These are phyloP conservation scores for Columba livia DNA, from an alignment of 2,113 vertebrate genomes.

Conservation along the genomic window DNA sequence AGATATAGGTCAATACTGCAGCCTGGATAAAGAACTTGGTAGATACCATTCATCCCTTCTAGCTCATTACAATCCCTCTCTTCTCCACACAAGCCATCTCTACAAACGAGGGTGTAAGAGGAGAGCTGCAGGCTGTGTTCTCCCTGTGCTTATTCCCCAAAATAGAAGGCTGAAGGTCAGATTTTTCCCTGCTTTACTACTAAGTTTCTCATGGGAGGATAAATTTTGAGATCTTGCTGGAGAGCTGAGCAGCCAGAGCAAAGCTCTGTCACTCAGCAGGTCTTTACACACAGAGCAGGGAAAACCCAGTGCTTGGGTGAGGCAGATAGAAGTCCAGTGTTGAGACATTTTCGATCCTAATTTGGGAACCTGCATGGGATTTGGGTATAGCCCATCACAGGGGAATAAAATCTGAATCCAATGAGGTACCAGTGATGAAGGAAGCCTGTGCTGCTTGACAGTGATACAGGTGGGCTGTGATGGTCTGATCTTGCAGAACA, in stretches of 20 bases:
- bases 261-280: not conserved
- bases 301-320: not conserved
- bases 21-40: not conserved
- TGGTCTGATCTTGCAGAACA: not conserved
- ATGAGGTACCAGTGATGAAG: not conserved
- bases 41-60: constrained; percentile 30
- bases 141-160: not conserved
- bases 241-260: not conserved
- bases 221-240: not conserved
- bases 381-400: not conserved
- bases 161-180: not conserved
- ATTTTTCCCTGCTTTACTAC: not conserved
- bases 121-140: not conserved
- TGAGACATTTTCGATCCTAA: not conserved
- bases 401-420: not conserved
- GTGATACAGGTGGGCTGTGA: not conserved
- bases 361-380: not conserved
- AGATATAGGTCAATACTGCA: constrained; percentile 57
- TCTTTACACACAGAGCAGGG: not conserved
- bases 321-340: not conserved
- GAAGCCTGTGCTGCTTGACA: not conserved
- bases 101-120: not conserved
- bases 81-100: not conserved
- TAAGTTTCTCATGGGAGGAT: not conserved
- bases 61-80: not conserved